Evolutionary conservation across 2,888 invertebrate genomes (phyloP), one percentile per base, ranked within the genome.

Genomic region (Erebia palarica): DNA sequence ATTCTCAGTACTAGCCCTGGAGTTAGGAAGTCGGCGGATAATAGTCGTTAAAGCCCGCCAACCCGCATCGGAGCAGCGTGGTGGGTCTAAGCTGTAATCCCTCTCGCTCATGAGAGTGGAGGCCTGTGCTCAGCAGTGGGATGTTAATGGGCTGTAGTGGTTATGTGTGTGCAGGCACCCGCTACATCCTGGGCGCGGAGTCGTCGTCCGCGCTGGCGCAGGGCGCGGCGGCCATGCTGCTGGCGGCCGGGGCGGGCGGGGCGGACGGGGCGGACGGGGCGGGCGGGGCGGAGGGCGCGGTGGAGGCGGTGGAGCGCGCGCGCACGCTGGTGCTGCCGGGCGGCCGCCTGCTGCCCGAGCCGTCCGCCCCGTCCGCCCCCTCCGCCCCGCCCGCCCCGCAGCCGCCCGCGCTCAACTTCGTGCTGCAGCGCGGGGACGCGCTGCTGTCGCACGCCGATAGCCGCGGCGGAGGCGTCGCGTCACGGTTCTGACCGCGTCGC

Each of bases 391-490:
- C 92, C 69, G 95, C 95, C 76, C 94, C 27, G 53, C 47, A 13
- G 64, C 64, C 7, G 79, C 87, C 92, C 69, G 95, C 96, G 75
- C 94, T 95, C 71, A 96, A 96, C 90, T 91, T 95, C 69, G 94
- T 96, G 71, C 94, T 94, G 80, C 96, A 96, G 89, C 81, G 88
- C 36, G 94, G 90, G 71, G 96, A 96, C 86, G 91, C 89, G 70
- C 91, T 96, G 73, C 90, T 92, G 74, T 95, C 96, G 72, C 96
- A 96, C 86, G 95, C 96, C 5, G 96, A 96, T 86, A 95, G 95
- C 78, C 93, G 96, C 82, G 96, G 96, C 73, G 96, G 95, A 16
- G 96, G 96, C 1, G 91, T 95, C 76, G 94, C 96, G 61, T 95
- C 95, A 70, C 92, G 96, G 79, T 96, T 95, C 85, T 94, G 83